Evolutionary conservation across 2,888 invertebrate species (phyloP), one percentile per base, ranked within the genome.

Genomic region (Dyspetes luteomarginatus): DNA sequence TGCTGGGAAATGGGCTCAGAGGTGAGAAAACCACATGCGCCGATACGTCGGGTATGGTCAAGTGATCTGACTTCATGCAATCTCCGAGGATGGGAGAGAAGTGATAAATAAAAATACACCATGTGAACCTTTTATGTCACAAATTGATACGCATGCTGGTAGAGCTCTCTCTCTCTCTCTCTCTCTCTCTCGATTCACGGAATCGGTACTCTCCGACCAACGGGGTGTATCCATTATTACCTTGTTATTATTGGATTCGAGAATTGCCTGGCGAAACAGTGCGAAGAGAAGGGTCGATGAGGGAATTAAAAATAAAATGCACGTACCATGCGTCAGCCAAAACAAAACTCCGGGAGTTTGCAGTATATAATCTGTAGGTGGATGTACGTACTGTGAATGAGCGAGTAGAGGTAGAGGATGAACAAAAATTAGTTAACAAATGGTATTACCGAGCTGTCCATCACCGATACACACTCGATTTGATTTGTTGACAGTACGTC

Each of bases 351-450:
- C 26, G 28, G 2, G 24, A 12, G 22, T 60, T 50, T 60, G 22
- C 41, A 17, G 9, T 36, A 22, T 28, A 50, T 30, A 7, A n/a
- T n/a, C n/a, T 26, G 4, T 19, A 41, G 3, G 60, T 48, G 4
- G 22, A 26, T 68, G 43, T 43, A 45, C 55, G 56, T 9, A 45
- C 36, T 28, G 45, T 41, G 48, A 19, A 41, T 69, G 79, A 74
- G 72, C 60, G 72, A 72, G 71, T 72, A 69, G 82, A 77, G 82
- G 80, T 82, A 78, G 82, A 82, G 85, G 83, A 86, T 86, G n/a
- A n/a, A 86, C 85, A 86, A 87, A 90, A 90, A 91, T 91, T 90
- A 90, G 87, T 89, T 89, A 91, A 90, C 90, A 91, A 90, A 91
- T 89, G 87, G 86, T 88, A 90, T 89, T 89, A 89, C 85, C 86